Base-by-base conservation (phyloP, 2,113 vertebrate genomes). In the Mirza zaza region DNA sequence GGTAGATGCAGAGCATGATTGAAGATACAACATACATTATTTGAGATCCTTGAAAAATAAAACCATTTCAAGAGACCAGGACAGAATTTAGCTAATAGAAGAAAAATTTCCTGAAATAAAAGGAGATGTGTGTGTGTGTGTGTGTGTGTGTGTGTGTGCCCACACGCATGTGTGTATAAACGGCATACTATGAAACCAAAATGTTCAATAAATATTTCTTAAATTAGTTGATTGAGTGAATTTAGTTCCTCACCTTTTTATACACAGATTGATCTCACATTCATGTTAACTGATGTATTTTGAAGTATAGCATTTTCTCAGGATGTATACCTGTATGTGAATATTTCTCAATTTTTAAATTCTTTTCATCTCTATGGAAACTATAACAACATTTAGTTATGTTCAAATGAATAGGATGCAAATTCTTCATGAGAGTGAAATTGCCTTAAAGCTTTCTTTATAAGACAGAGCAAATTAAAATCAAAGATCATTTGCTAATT, bases 381-480 rank as follows among this genome's bases (percentile, higher is more conserved):
- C 0, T 14, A 1, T 15, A 70, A 36, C 34, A 80, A 81, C 11
- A 77, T 76, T 23, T 25, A 2, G 4, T n/a, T 81, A 42, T 82
- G 6, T 57, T 48, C 87, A 79, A 77, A 71, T 87, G 12, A 36
- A 27, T 36, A 61, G 76, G 18, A 94, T 75, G 18, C 1, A 68
- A 42, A 42, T 87, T 85, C 13, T 96, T 75, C 12, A 32, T 55
- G 39, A 93, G 36, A 87, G n/a, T 67, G 6, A 88, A 7, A 82
- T 27, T 75, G 13, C 27, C 77, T 91, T 42, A 92, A 97, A 80
- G 21, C 7, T 70, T 93, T 94, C 21, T 87, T 1, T 14, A 75
- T n/a, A 77, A 42, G 17, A 17, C 20, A 88, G 77, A 85, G 50
- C 87, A 61, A 76, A 59, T 68, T 97, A 75, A 79, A 93, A 75